Evolutionary conservation across 1,140 invertebrate genomes (phyloP).

Genomic region (Achroia grisella): DNA sequence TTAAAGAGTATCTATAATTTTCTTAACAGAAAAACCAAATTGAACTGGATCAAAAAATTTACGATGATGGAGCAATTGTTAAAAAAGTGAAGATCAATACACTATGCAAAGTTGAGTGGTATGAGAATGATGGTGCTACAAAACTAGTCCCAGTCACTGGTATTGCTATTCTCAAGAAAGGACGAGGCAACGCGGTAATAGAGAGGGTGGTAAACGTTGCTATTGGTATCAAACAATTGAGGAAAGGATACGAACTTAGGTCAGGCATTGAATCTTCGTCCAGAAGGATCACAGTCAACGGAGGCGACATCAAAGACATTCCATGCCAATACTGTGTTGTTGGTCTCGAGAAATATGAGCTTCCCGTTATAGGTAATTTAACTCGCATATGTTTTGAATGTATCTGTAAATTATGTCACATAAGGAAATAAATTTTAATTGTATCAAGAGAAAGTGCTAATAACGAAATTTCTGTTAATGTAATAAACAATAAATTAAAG

Average conservation of each 20-base stretch:
- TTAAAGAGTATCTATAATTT: background rate
- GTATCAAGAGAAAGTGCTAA: too few relatives aligned
- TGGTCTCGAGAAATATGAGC: conserved; percentile 80
- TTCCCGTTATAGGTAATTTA: conserved; percentile 82
- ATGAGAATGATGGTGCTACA: conserved; percentile 75
- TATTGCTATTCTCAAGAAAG: conserved; percentile 73
- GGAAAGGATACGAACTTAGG: conserved; percentile 76
- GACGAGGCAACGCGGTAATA: conserved; percentile 64
- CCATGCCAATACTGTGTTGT: conserved; percentile 80
- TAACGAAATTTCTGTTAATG: too few relatives aligned
- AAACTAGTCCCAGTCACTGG: conserved; percentile 76
- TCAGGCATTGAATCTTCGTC: conserved; percentile 77
- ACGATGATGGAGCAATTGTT: conserved; percentile 71
- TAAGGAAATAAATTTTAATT: background rate
- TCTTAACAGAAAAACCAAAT: conserved; percentile 64
- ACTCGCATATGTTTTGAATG: background rate
- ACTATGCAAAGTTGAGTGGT: conserved; percentile 80
- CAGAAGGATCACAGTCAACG: conserved; percentile 76
- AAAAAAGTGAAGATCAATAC: conserved; percentile 78
- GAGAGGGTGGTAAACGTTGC: conserved; percentile 75
- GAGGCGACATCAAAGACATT: conserved; percentile 76
- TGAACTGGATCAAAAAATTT: conserved; percentile 62
- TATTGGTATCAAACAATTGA: conserved; percentile 74
- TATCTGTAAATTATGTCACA: background rate
- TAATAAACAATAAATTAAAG: too few relatives aligned